Percentiles rank a stretch among this genome's conserved stretches.
phyloP scores from a whole-genome alignment of 2,113 vertebrate genomes.

The Lasiurus cinereus region DNA sequence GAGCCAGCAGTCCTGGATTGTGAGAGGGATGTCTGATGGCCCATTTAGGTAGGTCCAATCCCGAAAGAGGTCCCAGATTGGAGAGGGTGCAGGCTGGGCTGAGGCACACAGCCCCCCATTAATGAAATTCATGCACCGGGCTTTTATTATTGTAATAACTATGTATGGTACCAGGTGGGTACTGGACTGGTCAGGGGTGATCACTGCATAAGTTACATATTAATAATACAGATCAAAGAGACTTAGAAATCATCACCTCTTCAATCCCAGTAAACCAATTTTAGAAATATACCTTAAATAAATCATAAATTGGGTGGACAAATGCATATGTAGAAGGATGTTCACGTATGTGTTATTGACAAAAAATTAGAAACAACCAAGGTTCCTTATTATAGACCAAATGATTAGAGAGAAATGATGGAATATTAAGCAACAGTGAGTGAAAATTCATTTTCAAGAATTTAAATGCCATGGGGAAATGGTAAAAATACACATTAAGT shows the following conservation, averaged over 20 bases:
- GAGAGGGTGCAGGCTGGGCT: no score
- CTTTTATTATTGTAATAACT: not conserved
- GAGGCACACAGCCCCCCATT: no score
- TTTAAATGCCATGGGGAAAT: not conserved
- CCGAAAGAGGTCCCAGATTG: no score
- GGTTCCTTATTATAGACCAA: not conserved
- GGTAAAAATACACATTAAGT: not conserved
- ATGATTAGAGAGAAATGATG: not conserved
- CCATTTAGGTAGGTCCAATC: no score
- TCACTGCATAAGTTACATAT: not conserved
- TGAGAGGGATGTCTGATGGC: no score
- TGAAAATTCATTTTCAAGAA: conserved; percentile 38
- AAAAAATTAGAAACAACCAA: not conserved
- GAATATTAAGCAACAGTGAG: not conserved
- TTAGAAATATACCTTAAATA: not conserved
- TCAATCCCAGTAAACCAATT: not conserved
- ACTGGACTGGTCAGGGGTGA: not conserved
- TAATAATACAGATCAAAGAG: not conserved
- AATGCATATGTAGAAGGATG: not conserved
- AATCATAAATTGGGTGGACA: not conserved
- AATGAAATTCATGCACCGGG: no score
- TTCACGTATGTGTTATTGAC: not conserved
- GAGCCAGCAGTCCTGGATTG: no score
- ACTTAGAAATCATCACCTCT: not conserved
- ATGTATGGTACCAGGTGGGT: not conserved